phyloP scores from a whole-genome alignment of 1,140 invertebrate genomes.

The Drosophila quadrilineata region DNA sequence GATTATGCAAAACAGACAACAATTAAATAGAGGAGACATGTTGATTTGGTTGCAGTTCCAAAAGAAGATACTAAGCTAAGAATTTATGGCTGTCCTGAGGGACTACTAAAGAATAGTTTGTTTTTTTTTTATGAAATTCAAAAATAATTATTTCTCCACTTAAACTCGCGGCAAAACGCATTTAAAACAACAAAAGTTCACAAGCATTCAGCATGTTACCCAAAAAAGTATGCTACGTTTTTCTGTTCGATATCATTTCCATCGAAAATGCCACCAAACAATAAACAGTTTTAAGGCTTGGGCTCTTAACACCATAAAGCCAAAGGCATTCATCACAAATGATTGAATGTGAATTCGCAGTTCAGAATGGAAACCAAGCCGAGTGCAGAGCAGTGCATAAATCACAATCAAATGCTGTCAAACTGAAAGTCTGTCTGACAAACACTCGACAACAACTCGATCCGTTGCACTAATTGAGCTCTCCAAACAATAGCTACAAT shows the following conservation, averaged over 20 bases:
- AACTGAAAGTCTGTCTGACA: slow-evolving; percentile 12
- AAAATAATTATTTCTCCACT: too few relatives aligned
- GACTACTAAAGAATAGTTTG: too few relatives aligned
- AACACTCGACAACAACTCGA: slow-evolving; percentile 31
- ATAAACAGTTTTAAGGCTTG: background rate
- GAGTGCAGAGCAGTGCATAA: slow-evolving; percentile 9
- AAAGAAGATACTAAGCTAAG: too few relatives aligned
- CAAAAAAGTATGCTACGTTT: slow-evolving; percentile 27
- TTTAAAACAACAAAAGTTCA: too few relatives aligned
- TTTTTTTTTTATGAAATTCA: too few relatives aligned
- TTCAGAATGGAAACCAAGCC: background rate
- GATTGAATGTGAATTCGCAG: background rate
- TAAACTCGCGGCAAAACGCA: too few relatives aligned
- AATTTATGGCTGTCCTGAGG: background rate
- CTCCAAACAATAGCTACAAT: too few relatives aligned
- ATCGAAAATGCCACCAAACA: background rate
- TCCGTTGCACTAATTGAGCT: slow-evolving; percentile 19
- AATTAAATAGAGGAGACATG: too few relatives aligned
- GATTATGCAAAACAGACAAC: too few relatives aligned
- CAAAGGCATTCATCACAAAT: background rate
- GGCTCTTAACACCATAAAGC: too few relatives aligned
- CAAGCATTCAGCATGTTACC: too few relatives aligned
- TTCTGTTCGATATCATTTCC: background rate
- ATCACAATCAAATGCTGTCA: slow-evolving; percentile 22
- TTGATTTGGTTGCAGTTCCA: too few relatives aligned